Evolutionary conservation across 2,797 vertebrate genomes (phyloP).

Genomic region (Parauchenoglanis punctatus): DNA sequence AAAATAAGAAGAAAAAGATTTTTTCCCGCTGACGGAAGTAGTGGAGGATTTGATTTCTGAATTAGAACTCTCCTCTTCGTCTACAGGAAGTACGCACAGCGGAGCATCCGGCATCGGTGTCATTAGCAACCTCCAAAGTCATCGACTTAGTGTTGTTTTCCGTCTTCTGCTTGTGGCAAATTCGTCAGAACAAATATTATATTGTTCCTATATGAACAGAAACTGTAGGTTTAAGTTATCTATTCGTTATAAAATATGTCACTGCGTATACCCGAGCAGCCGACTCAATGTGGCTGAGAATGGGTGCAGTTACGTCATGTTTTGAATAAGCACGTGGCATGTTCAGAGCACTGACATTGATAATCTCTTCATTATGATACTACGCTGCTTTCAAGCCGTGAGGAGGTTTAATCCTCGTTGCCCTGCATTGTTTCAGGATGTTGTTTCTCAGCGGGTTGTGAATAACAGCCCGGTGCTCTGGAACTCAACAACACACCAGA

Average conservation of each 20-base stretch:
- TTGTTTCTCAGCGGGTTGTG: not conserved
- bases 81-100: not conserved
- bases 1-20: no score
- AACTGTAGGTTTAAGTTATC: not conserved
- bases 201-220: not conserved
- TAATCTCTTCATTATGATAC: constrained; percentile 32
- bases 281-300: not conserved
- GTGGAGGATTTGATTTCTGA: not conserved
- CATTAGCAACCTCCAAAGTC: not conserved
- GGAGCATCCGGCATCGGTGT: not conserved
- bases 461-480: not conserved
- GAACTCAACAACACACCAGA: constrained; percentile 15
- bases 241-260: not conserved
- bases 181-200: not conserved
- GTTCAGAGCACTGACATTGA: not conserved
- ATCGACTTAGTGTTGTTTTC: not conserved
- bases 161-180: no score
- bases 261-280: not conserved
- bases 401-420: constrained; percentile 44
- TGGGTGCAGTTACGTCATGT: not conserved
- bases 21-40: not conserved
- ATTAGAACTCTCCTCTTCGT: not conserved
- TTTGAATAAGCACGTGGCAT: not conserved
- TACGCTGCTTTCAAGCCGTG: constrained; percentile 46
- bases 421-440: not conserved